Base-by-base conservation (phyloP, 2,888 invertebrate genomes). In the Acanthacorydalis orientalis region DNA sequence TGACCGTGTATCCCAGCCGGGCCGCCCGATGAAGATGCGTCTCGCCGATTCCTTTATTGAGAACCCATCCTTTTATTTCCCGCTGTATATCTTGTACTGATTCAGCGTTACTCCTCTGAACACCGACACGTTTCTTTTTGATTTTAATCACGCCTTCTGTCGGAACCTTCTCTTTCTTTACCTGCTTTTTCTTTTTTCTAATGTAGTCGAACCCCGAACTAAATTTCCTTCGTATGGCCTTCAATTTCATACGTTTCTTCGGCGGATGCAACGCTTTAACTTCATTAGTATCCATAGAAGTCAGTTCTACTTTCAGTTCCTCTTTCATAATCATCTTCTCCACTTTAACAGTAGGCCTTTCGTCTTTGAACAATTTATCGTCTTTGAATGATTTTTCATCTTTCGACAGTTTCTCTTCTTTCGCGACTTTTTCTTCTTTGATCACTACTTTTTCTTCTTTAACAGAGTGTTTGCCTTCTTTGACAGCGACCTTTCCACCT, bases 11-110 rank as follows among this genome's bases (percentile, higher is more conserved):
- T 46, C 91, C 91, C 48, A 88, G 76, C 57, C 92, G 75, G 2
- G 93, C 90, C 42, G 93, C 91, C 57, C 92, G 76, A 62, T 95
- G 95, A 45, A 95, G 73, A 57, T 88, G 78, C 1, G 92, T 93
- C 66, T 95, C 93, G 7, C 95, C 95, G 34, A 91, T 80, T 45
- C 92, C 89, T 64, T 93, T 93, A 64, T 92, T 93, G 47, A 93
- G 78, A 51, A 91, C 89, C 87, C 91, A 89, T 53, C 83, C 78
- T 62, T 88, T 85, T 51, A 90, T 84, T 65, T 90, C 89, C 56
- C 80, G 80, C 53, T 82, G 81, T 47, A 90, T 83, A 62, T 89
- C 89, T 55, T 82, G 77, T 10, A 77, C 76, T 31, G 77, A 77
- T 59, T 78, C 78, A 1, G 79, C 77, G 55, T 68, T 77, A 14